A percentile compares a stretch with the other conserved stretches of the same genome.
These are phyloP conservation scores for Cepaea hortensis DNA, from an alignment of 2,888 invertebrate genomes.

Conservation along the genomic window DNA sequence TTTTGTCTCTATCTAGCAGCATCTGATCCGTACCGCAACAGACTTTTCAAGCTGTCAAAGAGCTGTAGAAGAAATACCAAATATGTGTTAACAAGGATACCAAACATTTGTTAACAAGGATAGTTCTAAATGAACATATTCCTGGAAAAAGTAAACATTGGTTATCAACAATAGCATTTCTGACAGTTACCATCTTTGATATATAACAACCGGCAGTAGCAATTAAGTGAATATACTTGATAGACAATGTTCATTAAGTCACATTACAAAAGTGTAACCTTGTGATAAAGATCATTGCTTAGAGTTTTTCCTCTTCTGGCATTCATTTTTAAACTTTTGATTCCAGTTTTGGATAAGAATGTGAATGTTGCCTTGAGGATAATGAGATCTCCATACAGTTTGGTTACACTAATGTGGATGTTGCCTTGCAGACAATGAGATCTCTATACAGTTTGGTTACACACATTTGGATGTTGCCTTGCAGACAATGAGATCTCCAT, in stretches of 20 bases:
- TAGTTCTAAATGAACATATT: not conserved
- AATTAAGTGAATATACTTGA: not conserved
- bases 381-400: too few species aligned
- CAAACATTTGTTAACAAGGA: not conserved
- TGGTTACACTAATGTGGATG: too few species aligned
- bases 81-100: not conserved
- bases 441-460: too few species aligned
- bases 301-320: too few species aligned
- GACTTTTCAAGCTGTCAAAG: constrained; percentile 39
- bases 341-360: too few species aligned
- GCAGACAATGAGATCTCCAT: too few species aligned
- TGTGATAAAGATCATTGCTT: too few species aligned
- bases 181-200: not conserved
- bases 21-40: constrained; percentile 25
- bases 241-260: not conserved
- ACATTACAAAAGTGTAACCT: too few species aligned
- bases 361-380: too few species aligned
- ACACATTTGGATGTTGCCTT: too few species aligned
- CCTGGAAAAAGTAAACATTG: not conserved
- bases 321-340: too few species aligned
- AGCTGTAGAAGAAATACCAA: constrained; percentile 19
- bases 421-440: too few species aligned
- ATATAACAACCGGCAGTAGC: not conserved
- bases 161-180: not conserved
- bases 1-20: not conserved